Evolutionary conservation across 2,113 vertebrate species (phyloP).

Genomic region (Gallinago paraguaiae): DNA sequence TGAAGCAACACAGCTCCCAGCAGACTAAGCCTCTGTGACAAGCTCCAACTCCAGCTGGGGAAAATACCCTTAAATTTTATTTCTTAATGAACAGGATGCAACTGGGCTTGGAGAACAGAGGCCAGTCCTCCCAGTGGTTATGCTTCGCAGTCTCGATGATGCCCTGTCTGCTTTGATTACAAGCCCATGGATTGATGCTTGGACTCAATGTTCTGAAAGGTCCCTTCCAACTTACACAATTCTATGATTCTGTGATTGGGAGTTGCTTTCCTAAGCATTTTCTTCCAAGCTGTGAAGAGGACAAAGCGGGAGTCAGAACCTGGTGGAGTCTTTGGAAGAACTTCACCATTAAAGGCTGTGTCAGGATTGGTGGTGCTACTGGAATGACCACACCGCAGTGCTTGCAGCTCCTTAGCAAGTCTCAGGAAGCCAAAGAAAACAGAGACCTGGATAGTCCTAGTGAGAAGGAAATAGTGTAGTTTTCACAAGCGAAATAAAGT

Average conservation of each 20-base stretch:
- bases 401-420: slow-evolving; percentile 24
- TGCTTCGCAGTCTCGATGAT: slow-evolving; percentile 29
- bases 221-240: not conserved
- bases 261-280: slow-evolving; percentile 60
- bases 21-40: not conserved
- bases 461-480: slow-evolving; percentile 7
- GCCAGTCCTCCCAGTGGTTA: not conserved
- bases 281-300: slow-evolving; percentile 17
- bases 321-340: slow-evolving; percentile 31
- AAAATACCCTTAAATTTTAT: not conserved
- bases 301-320: slow-evolving; percentile 30
- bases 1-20: not conserved
- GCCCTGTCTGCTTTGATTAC: not conserved
- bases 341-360: slow-evolving; percentile 19
- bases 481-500: slow-evolving; percentile 56
- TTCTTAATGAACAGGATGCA: not conserved
- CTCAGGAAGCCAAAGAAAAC: not conserved
- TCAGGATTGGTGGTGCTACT: slow-evolving; percentile 24
- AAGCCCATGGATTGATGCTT: not conserved
- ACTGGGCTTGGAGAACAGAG: not conserved
- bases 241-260: not conserved
- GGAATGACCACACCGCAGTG: not conserved
- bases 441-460: not conserved
- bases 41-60: not conserved
- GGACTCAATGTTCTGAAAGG: not conserved